Conservation (phyloP, 2,888 invertebrate genomes). For the Alsophila aescularia region DNA sequence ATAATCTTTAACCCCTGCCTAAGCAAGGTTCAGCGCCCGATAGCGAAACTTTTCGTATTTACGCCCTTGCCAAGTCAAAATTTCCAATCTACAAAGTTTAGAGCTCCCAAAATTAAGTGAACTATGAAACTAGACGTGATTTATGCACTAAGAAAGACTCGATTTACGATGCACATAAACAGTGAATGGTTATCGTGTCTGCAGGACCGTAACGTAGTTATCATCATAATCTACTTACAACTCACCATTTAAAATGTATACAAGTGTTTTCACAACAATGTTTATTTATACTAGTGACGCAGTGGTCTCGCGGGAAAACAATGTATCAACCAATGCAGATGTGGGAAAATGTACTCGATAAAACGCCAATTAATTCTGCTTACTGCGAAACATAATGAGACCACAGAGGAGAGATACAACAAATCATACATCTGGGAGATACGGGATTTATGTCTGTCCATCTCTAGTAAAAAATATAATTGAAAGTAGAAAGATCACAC, state of each 20-base stretch:
- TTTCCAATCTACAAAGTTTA: neutral
- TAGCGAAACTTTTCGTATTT: too few species aligned
- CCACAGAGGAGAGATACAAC: neutral
- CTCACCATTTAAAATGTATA: neutral
- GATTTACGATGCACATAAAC: too few species aligned
- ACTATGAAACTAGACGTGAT: neutral
- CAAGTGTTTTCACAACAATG: neutral
- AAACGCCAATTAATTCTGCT: conserved; percentile 5
- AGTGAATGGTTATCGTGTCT: too few species aligned
- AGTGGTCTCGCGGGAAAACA: conserved; percentile 9
- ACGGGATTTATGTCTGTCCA: neutral
- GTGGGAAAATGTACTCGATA: conserved; percentile 1
- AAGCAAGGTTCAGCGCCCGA: too few species aligned
- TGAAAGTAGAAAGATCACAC: neutral
- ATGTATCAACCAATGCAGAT: conserved; percentile 17
- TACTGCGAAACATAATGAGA: conserved; percentile 9
- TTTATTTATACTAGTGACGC: conserved; percentile 13
- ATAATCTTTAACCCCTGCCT: too few species aligned
- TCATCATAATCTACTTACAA: too few species aligned
- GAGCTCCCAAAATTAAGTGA: neutral
- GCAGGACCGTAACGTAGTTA: too few species aligned
- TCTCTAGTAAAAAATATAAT: conserved; percentile 1
- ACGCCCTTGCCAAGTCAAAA: neutral
- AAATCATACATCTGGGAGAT: conserved; percentile 1
- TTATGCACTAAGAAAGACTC: too few species aligned